A percentile compares a stretch with the other conserved stretches of the same genome.
These are phyloP conservation scores for Amphiprion clarkii DNA, from an alignment of 2,797 vertebrate genomes.

Conservation along the genomic window DNA sequence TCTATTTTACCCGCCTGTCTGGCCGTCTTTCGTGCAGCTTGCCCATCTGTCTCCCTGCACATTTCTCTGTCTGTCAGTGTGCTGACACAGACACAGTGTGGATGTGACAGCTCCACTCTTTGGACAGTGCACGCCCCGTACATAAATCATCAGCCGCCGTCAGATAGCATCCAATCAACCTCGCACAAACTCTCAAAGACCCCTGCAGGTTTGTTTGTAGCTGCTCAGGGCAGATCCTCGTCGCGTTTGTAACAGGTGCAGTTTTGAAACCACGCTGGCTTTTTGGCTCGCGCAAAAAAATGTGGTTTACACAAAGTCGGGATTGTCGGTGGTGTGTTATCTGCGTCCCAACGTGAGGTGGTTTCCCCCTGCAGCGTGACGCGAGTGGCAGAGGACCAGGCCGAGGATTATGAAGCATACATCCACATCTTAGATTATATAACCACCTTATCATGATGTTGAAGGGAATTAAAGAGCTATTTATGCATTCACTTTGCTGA, in stretches of 20 bases:
- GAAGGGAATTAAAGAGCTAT: constrained; percentile 56
- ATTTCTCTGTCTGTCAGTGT: constrained; percentile 19
- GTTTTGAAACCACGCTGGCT: neutral
- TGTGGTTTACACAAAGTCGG: neutral
- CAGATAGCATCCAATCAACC: constrained; percentile 44
- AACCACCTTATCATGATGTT: constrained; percentile 48
- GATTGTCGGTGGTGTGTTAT: constrained; percentile 22
- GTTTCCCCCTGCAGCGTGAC: neutral
- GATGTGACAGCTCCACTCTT: constrained; percentile 57
- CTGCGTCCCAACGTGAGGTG: constrained; percentile 10
- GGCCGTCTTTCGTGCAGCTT: constrained; percentile 6
- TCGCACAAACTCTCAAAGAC: constrained; percentile 13
- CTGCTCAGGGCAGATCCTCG: neutral
- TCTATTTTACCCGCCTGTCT: constrained; percentile 12
- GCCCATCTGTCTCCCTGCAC: constrained; percentile 26
- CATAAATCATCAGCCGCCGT: constrained; percentile 68
- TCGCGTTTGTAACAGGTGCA: constrained; percentile 8
- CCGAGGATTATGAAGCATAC: constrained; percentile 54
- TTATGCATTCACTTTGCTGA: constrained; percentile 51
- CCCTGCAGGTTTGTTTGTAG: neutral
- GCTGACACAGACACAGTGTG: constrained; percentile 51
- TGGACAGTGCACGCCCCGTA: constrained; percentile 32
- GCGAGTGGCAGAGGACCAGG: constrained; percentile 15
- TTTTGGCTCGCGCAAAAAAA: neutral
- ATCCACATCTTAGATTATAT: constrained; percentile 60